phyloP scores from a whole-genome alignment of 2,888 invertebrate species.

The Ptychoptera albimana region DNA sequence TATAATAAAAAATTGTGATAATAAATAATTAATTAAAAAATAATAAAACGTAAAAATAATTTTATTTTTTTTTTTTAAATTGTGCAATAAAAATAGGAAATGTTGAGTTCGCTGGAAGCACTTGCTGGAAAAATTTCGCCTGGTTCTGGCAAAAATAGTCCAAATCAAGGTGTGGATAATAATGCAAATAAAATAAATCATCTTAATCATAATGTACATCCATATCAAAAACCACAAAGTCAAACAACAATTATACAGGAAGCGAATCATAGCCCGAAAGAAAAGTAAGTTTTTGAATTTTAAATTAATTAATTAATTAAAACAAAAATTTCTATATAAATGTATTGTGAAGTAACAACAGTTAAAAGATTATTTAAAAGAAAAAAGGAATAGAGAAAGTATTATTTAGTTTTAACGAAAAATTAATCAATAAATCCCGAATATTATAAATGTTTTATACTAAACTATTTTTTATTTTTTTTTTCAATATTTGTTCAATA shows the following conservation, averaged over 20 bases:
- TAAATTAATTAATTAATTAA: not conserved
- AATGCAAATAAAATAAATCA: constrained; percentile 21
- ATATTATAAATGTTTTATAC: no score
- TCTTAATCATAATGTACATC: constrained; percentile 21
- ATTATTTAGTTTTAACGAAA: no score
- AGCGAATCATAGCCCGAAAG: constrained; percentile 25
- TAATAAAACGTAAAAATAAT: no score
- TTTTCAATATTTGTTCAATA: no score
- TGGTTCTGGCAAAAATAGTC: constrained; percentile 37
- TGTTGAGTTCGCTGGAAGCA: constrained; percentile 77
- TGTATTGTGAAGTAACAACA: not conserved
- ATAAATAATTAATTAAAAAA: no score
- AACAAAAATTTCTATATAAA: not conserved
- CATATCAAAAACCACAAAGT: constrained; percentile 20
- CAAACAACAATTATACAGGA: constrained; percentile 16
- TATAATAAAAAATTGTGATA: no score
- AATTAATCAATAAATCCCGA: no score
- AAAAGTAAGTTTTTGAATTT: constrained; percentile 23
- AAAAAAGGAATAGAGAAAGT: no score
- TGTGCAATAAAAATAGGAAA: constrained; percentile 25
- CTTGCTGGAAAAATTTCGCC: constrained; percentile 83
- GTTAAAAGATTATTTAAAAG: no score
- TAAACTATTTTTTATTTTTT: no score
- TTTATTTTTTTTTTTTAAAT: no score
- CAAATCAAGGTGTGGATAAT: constrained; percentile 17